These are phyloP conservation scores for Pangasius macronema DNA, from an alignment of 2,797 vertebrate genomes.

Conservation along the genomic window DNA sequence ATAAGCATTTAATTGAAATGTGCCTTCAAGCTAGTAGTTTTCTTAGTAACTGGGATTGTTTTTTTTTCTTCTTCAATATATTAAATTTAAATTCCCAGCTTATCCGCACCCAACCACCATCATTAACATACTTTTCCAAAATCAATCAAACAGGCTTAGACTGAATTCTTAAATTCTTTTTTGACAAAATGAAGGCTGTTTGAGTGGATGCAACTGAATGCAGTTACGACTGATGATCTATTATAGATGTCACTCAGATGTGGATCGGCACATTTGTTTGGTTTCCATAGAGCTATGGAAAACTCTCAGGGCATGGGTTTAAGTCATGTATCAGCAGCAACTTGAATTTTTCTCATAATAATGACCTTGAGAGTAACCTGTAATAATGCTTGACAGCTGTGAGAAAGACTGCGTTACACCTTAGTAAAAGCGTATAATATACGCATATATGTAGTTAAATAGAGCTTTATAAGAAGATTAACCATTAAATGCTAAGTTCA, in stretches of 20 bases:
- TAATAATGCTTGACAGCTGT: conserved; percentile 26
- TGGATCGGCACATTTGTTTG: conserved; percentile 37
- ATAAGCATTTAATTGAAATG: not conserved
- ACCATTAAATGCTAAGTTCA: not conserved
- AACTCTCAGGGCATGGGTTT: conserved; percentile 47
- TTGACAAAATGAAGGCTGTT: conserved; percentile 7
- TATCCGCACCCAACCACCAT: not conserved
- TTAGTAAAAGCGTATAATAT: conserved; percentile 12
- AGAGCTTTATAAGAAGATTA: not conserved
- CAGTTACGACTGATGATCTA: conserved; percentile 18
- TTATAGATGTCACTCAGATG: conserved; percentile 3
- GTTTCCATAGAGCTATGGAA: conserved; percentile 49
- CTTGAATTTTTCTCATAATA: not conserved
- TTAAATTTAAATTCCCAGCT: not conserved
- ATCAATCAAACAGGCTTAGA: conserved; percentile 4
- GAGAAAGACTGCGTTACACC: conserved; percentile 3
- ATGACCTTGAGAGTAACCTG: conserved; percentile 4
- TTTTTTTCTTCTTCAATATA: not conserved
- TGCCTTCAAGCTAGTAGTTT: not conserved
- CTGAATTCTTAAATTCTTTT: not conserved
- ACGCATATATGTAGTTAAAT: not conserved
- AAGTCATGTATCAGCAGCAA: conserved; percentile 27
- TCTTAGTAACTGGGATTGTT: not conserved
- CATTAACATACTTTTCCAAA: not conserved
- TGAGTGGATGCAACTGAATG: not conserved